Conservation (phyloP, 2,888 invertebrate genomes). For the Pseudococcus longispinus region DNA sequence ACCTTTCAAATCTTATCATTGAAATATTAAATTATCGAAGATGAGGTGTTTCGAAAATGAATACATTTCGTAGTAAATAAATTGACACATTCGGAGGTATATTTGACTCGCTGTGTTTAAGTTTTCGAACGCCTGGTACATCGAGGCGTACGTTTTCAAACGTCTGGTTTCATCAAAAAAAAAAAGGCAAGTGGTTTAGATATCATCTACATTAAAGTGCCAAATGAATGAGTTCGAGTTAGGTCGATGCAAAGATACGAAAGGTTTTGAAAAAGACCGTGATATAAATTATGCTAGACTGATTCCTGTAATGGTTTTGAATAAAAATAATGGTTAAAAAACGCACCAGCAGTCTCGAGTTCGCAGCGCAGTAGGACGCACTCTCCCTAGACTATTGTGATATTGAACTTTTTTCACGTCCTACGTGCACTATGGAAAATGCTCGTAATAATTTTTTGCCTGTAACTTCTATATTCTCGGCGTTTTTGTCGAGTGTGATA, state of each 20-base stretch:
- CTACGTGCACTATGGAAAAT: background rate
- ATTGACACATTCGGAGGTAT: background rate
- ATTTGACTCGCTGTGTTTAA: background rate
- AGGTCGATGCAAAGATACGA: constrained; percentile 16
- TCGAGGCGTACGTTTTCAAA: constrained; percentile 3
- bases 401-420: background rate
- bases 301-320: constrained; percentile 19
- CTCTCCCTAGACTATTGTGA: constrained; percentile 2
- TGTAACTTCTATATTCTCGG: background rate
- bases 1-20: background rate
- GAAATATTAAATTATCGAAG: background rate
- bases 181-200: constrained; percentile 17
- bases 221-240: constrained; percentile 39
- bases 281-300: constrained; percentile 32
- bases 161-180: background rate
- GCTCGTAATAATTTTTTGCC: background rate
- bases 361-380: background rate
- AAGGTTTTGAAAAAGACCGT: constrained; percentile 19
- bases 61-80: background rate
- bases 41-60: background rate
- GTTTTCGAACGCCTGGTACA: background rate
- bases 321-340: constrained; percentile 13
- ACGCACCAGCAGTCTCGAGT: background rate
- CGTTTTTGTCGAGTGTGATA: background rate
- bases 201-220: constrained; percentile 40